A percentile compares a stretch with the other conserved stretches of the same genome.
phyloP scores from a whole-genome alignment of 2,797 vertebrate genomes.

The Diglossa cyanea region DNA sequence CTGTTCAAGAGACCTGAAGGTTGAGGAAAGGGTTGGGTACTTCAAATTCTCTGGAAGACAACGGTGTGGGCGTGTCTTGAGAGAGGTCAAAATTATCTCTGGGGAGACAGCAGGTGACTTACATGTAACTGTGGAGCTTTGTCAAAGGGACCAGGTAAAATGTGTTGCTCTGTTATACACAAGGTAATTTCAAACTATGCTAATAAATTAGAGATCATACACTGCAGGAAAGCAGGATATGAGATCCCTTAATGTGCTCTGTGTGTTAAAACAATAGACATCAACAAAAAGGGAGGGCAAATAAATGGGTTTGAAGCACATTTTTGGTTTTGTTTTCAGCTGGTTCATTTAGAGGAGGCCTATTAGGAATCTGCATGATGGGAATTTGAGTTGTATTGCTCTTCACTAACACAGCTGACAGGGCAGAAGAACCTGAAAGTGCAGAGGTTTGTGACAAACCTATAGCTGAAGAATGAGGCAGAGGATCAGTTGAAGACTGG shows the following conservation, averaged over 20 bases:
- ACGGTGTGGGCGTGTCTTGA: neutral
- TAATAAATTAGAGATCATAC: neutral
- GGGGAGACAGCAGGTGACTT: neutral
- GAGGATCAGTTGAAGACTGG: neutral
- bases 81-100: neutral
- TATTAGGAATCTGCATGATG: neutral
- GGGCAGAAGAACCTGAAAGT: neutral
- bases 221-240: neutral
- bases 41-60: neutral
- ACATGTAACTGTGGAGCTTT: neutral
- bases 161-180: neutral
- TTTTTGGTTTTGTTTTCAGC: neutral
- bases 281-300: neutral
- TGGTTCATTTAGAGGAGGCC: neutral
- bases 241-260: neutral
- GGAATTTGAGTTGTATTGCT: neutral
- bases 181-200: neutral
- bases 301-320: neutral
- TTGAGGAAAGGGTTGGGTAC: neutral
- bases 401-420: neutral
- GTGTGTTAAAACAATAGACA: neutral
- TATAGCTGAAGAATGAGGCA: neutral
- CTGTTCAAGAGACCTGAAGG: neutral
- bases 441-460: neutral
- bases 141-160: neutral